Evolutionary conservation across 2,888 invertebrate species (phyloP).

Genomic region (Tipula unca): DNA sequence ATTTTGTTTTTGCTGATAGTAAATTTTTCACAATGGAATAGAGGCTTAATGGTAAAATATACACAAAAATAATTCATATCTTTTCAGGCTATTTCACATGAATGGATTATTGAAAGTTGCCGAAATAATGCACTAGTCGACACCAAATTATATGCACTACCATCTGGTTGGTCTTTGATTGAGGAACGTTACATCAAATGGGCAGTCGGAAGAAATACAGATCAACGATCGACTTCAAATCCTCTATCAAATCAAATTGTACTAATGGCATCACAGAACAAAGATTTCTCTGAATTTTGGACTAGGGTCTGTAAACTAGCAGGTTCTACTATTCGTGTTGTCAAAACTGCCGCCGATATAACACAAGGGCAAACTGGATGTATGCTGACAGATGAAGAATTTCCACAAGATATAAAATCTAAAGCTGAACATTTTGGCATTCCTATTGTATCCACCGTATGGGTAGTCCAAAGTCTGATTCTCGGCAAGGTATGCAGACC

Average conservation of each 20-base stretch:
- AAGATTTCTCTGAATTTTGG: constrained; percentile 53
- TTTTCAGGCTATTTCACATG: constrained; percentile 51
- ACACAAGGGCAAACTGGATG: constrained; percentile 45
- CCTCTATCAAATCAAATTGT: constrained; percentile 47
- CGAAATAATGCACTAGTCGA: constrained; percentile 39
- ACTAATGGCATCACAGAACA: constrained; percentile 46
- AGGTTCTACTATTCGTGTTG: constrained; percentile 45
- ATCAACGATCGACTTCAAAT: constrained; percentile 37
- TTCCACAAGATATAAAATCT: constrained; percentile 47
- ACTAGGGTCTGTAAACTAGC: constrained; percentile 50
- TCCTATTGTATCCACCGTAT: constrained; percentile 59
- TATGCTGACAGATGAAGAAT: constrained; percentile 54
- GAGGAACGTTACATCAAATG: constrained; percentile 42
- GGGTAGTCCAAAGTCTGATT: constrained; percentile 61
- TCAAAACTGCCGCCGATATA: constrained; percentile 43
- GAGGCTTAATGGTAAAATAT: too few relatives aligned
- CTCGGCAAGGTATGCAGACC: constrained; percentile 48
- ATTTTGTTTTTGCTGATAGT: too few relatives aligned
- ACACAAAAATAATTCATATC: neutral
- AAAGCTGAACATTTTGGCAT: constrained; percentile 49
- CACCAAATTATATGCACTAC: constrained; percentile 46
- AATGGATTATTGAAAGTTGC: constrained; percentile 62
- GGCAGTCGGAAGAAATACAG: constrained; percentile 33
- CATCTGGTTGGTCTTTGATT: constrained; percentile 53
- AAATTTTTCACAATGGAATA: too few relatives aligned